A percentile compares a stretch with the other conserved stretches of the same genome.
phyloP scores from a whole-genome alignment of 2,113 vertebrate genomes.

The Atlantisia rogersi region DNA sequence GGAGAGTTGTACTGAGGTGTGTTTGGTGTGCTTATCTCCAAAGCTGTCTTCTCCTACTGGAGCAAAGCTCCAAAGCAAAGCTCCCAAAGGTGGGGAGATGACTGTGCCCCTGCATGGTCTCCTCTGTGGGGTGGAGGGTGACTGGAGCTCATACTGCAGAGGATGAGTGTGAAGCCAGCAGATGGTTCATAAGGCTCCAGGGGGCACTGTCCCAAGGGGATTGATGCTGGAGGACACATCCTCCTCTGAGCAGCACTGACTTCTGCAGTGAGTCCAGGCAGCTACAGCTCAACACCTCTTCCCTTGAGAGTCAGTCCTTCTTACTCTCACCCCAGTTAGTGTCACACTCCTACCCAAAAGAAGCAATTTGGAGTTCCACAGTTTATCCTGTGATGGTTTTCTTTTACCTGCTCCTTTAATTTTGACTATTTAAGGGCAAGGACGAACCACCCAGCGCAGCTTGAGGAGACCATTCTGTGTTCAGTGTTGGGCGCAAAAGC shows the following conservation, averaged over 20 bases:
- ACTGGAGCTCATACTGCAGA: rapidly evolving
- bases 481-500: background rate
- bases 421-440: background rate
- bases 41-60: rapidly evolving
- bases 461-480: background rate
- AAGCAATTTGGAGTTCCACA: rapidly evolving
- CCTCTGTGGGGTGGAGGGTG: background rate
- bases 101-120: background rate
- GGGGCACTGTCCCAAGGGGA: background rate
- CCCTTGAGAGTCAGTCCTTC: background rate
- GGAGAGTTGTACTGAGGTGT: rapidly evolving
- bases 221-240: background rate
- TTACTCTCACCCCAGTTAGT: background rate
- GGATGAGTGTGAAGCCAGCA: background rate
- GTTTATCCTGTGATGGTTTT: background rate
- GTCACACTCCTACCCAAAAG: background rate
- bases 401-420: background rate
- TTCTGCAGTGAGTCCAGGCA: background rate
- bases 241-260: background rate
- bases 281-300: background rate
- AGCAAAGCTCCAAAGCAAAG: background rate
- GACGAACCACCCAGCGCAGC: background rate
- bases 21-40: background rate
- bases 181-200: background rate
- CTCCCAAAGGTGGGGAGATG: background rate